These are phyloP conservation scores for Invenusta paracnida DNA, from an alignment of 2,888 invertebrate genomes.

Conservation along the genomic window DNA sequence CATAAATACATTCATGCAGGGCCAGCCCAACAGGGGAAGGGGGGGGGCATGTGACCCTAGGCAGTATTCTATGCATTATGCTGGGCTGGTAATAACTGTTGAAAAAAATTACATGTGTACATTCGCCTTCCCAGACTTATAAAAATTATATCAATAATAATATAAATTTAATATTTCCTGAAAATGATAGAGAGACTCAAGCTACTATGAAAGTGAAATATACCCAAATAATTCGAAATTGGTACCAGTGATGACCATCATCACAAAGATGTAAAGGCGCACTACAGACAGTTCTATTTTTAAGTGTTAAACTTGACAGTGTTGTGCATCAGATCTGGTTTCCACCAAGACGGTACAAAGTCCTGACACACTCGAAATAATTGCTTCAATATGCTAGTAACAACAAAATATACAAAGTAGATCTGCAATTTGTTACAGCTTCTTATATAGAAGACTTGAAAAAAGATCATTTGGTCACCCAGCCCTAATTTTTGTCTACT, in stretches of 20 bases:
- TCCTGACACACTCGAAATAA: background rate
- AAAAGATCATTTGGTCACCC: background rate
- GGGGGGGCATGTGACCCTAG: no score
- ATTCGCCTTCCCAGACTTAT: no score
- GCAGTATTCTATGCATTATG: no score
- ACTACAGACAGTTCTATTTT: background rate
- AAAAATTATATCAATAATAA: no score
- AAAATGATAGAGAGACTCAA: constrained; percentile 13
- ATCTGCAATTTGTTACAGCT: background rate
- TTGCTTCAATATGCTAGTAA: background rate
- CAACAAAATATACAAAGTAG: background rate
- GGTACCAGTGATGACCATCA: background rate
- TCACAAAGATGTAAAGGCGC: background rate
- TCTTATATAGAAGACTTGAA: background rate
- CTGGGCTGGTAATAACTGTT: no score
- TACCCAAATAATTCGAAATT: background rate
- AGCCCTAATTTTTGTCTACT: background rate
- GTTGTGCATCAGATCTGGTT: background rate
- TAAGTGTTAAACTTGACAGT: background rate
- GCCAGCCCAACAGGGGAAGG: no score
- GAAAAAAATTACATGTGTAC: no score
- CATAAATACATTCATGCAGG: no score
- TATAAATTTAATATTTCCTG: background rate
- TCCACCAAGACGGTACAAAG: background rate
- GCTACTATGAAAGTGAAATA: background rate